These are phyloP conservation scores for Helleia helle DNA, from an alignment of 2,888 invertebrate species.

Conservation along the genomic window DNA sequence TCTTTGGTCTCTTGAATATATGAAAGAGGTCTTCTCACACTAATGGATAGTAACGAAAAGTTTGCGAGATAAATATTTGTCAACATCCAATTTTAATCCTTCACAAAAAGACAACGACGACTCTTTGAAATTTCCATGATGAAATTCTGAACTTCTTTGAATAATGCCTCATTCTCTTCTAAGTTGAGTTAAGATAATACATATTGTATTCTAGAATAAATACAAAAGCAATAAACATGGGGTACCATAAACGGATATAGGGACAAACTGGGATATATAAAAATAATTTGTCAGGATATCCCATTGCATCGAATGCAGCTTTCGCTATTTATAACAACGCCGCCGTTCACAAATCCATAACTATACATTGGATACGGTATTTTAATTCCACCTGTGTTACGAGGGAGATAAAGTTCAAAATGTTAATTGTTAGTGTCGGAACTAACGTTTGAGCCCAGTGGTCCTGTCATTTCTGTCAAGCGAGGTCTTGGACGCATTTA, in stretches of 20 bases:
- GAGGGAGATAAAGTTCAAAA: conserved; percentile 17
- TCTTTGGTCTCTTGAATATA: too few relatives aligned
- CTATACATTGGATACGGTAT: conserved; percentile 11
- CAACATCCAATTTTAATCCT: too few relatives aligned
- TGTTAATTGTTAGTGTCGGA: neutral
- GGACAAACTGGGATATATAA: conserved; percentile 52
- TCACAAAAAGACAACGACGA: too few relatives aligned
- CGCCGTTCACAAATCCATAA: conserved; percentile 20
- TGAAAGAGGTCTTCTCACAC: too few relatives aligned
- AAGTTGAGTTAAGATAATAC: neutral
- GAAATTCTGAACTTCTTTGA: too few relatives aligned
- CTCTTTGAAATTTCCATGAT: too few relatives aligned
- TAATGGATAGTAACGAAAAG: too few relatives aligned
- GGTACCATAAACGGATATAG: conserved; percentile 39
- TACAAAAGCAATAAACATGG: conserved; percentile 10
- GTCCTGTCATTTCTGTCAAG: conserved; percentile 24
- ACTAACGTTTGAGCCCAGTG: conserved; percentile 10
- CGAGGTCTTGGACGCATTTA: conserved; percentile 18
- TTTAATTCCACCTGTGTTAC: conserved; percentile 17
- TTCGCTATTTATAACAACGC: conserved; percentile 26
- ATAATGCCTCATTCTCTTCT: neutral
- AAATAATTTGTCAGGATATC: conserved; percentile 71
- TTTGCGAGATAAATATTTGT: too few relatives aligned
- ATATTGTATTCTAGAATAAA: neutral
- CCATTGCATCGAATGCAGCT: conserved; percentile 37